Conservation (phyloP, 2,797 vertebrate species). For the Buphagus erythrorhynchus region DNA sequence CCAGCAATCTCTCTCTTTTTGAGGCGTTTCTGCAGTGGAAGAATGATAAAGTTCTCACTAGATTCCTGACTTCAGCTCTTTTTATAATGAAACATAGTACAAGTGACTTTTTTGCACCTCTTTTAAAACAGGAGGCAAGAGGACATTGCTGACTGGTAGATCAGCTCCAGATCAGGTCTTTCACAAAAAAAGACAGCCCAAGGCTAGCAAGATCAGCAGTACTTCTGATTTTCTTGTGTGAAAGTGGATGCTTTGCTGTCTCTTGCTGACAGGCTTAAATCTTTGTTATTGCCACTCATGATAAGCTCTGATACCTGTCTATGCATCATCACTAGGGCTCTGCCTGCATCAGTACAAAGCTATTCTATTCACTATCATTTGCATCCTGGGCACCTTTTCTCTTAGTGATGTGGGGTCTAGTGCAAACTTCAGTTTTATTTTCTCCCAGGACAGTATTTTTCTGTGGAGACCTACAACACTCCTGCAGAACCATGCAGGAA, state of each 20-base stretch:
- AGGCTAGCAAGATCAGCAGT: background rate
- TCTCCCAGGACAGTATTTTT: background rate
- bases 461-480: background rate
- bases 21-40: background rate
- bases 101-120: background rate
- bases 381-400: background rate
- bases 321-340: background rate
- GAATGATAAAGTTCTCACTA: background rate
- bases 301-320: background rate
- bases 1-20: background rate
- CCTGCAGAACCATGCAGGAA: background rate
- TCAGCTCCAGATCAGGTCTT: background rate
- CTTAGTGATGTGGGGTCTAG: background rate
- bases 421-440: background rate
- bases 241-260: background rate
- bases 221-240: background rate
- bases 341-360: background rate
- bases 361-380: background rate
- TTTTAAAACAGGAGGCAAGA: background rate
- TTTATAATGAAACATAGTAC: background rate
- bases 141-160: background rate
- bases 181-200: background rate
- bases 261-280: background rate
- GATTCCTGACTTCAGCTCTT: background rate
- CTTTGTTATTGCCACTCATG: background rate